A percentile compares a stretch with the other conserved stretches of the same genome.
Evolutionary conservation across 2,113 vertebrate species (phyloP).

Genomic region (Colistium nudipinnis): DNA sequence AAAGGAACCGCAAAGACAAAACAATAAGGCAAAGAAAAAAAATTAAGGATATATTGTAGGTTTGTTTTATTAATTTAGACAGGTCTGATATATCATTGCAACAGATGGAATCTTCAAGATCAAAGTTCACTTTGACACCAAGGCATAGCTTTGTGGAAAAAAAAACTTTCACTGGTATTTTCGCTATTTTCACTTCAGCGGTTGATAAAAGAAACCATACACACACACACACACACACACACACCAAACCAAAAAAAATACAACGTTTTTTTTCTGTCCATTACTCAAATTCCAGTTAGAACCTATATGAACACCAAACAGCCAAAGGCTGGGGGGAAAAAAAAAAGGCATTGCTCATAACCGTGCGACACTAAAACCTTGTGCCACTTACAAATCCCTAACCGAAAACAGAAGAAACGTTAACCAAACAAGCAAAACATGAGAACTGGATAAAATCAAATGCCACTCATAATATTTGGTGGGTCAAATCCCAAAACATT

Average conservation of each 20-base stretch:
- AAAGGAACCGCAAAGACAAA: constrained; percentile 51
- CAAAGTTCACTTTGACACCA: constrained; percentile 67
- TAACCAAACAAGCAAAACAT: constrained; percentile 57
- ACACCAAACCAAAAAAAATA: neutral
- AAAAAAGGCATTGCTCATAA: constrained; percentile 51
- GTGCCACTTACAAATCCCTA: constrained; percentile 50
- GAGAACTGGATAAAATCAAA: constrained; percentile 71
- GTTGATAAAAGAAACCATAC: constrained; percentile 68
- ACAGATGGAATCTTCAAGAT: constrained; percentile 72
- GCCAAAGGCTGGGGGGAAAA: constrained; percentile 63
- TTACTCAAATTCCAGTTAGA: constrained; percentile 77
- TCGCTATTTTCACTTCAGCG: constrained; percentile 37
- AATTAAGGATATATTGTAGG: constrained; percentile 71
- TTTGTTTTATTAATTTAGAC: constrained; percentile 76
- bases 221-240: constrained; percentile 61
- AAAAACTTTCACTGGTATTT: constrained; percentile 44
- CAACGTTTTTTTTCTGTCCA: constrained; percentile 39
- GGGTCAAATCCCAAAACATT: constrained; percentile 64
- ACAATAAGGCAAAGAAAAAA: constrained; percentile 52
- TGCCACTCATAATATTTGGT: constrained; percentile 60
- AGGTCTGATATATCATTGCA: constrained; percentile 68
- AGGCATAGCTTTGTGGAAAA: constrained; percentile 57
- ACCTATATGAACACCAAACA: constrained; percentile 69
- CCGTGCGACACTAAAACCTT: constrained; percentile 56
- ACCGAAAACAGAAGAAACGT: constrained; percentile 61